Conservation (phyloP, 2,888 invertebrate species). For the Muscina levida region DNA sequence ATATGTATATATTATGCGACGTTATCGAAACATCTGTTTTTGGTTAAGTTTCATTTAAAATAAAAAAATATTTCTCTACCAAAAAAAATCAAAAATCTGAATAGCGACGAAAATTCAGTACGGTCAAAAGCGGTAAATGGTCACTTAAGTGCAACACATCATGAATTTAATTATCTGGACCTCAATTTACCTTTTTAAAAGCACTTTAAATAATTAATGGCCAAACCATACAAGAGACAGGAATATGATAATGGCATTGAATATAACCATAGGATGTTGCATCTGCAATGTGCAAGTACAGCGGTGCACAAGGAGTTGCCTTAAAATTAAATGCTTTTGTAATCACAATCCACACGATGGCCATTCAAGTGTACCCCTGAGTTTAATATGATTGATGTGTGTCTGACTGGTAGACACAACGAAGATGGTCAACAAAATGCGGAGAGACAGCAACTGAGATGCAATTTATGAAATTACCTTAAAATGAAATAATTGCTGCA, state of each 20-base stretch:
- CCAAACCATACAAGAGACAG: background rate
- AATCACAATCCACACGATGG: background rate
- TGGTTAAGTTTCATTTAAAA: too few relatives aligned
- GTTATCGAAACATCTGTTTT: too few relatives aligned
- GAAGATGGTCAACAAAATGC: background rate
- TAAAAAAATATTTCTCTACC: too few relatives aligned
- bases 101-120: too few relatives aligned
- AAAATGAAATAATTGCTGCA: constrained; percentile 57
- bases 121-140: constrained; percentile 12
- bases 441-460: constrained; percentile 12
- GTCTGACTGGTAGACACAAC: background rate
- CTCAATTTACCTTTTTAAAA: constrained; percentile 48
- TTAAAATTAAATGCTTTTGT: background rate
- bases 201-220: constrained; percentile 48
- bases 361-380: background rate
- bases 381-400: constrained; percentile 18
- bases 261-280: background rate
- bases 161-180: constrained; percentile 44
- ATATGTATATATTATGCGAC: too few relatives aligned
- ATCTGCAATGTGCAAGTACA: background rate
- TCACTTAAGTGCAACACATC: constrained; percentile 39
- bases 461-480: constrained; percentile 54
- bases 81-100: too few relatives aligned
- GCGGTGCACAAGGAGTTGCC: background rate
- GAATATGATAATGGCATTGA: background rate